A percentile compares a stretch with the other conserved stretches of the same genome.
These are phyloP conservation scores for Solea senegalensis DNA, from an alignment of 2,113 vertebrate species.

Conservation along the genomic window DNA sequence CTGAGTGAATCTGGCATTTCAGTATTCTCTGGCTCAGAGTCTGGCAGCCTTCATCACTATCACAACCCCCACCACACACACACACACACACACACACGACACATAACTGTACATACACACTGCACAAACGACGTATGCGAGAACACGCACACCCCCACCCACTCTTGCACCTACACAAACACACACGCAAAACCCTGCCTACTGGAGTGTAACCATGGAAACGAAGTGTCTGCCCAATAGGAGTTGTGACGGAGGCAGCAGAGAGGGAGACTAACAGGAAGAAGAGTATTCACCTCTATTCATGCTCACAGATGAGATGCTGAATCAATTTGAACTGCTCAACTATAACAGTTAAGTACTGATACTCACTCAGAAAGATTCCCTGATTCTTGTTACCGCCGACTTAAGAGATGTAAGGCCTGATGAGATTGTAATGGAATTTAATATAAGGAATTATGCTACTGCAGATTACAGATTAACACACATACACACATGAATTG, in stretches of 20 bases:
- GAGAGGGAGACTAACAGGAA: constrained; percentile 41
- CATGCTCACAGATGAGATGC: constrained; percentile 16
- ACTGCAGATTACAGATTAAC: too few relatives aligned
- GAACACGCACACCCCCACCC: constrained; percentile 43
- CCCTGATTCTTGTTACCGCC: too few relatives aligned
- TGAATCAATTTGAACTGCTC: constrained; percentile 20
- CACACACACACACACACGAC: constrained; percentile 5
- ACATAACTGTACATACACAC: constrained; percentile 31
- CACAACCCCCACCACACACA: constrained; percentile 20
- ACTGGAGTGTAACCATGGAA: constrained; percentile 75
- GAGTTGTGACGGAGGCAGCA: constrained; percentile 52
- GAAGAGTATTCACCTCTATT: constrained; percentile 35
- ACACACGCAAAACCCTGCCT: constrained; percentile 41
- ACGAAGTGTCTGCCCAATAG: constrained; percentile 66
- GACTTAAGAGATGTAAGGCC: too few relatives aligned
- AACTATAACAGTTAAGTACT: background rate
- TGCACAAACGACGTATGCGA: constrained; percentile 47
- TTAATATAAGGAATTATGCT: too few relatives aligned
- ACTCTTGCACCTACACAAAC: constrained; percentile 37
- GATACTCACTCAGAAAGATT: too few relatives aligned
- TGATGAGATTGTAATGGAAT: too few relatives aligned
- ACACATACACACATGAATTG: too few relatives aligned
- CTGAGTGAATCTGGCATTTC: constrained; percentile 28
- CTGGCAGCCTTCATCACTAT: constrained; percentile 8
- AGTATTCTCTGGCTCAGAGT: constrained; percentile 26